phyloP scores from a whole-genome alignment of 1,140 invertebrate genomes.

The Ceratosolen solmsi region DNA sequence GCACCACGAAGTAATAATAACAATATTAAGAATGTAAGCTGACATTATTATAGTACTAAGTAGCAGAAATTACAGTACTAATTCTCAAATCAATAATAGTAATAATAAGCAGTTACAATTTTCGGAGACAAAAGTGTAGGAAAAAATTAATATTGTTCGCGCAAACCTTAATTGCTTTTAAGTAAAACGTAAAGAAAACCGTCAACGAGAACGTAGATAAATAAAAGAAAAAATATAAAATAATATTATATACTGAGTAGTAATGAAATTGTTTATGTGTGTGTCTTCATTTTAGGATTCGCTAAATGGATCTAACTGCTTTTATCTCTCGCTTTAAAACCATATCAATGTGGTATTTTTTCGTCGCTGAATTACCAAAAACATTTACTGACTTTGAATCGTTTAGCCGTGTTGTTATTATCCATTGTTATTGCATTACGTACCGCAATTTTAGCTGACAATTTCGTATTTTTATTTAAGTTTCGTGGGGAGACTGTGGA shows the following conservation, averaged over 20 bases:
- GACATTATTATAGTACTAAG: constrained; percentile 48
- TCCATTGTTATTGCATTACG: constrained; percentile 54
- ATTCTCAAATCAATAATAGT: constrained; percentile 34
- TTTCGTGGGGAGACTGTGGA: constrained; percentile 64
- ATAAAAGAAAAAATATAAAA: constrained; percentile 1
- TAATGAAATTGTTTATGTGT: constrained; percentile 15
- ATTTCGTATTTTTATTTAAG: constrained; percentile 48
- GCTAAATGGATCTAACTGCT: constrained; percentile 48
- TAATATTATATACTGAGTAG: not conserved
- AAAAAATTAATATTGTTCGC: constrained; percentile 24
- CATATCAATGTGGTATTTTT: constrained; percentile 37
- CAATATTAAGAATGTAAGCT: constrained; percentile 47
- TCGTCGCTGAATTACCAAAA: constrained; percentile 44
- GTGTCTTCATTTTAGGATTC: constrained; percentile 44
- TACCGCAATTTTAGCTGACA: constrained; percentile 58
- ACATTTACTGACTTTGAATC: constrained; percentile 47
- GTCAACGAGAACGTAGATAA: constrained; percentile 35
- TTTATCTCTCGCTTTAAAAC: constrained; percentile 44
- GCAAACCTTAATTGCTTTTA: constrained; percentile 10
- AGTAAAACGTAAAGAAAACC: constrained; percentile 20
- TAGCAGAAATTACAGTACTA: constrained; percentile 51
- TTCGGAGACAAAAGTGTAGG: constrained; percentile 11
- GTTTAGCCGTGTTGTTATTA: constrained; percentile 53
- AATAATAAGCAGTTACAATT: constrained; percentile 34
- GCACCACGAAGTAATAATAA: constrained; percentile 51